These are phyloP conservation scores for Lucinisca nassula DNA, from an alignment of 2,888 invertebrate genomes.

Conservation along the genomic window DNA sequence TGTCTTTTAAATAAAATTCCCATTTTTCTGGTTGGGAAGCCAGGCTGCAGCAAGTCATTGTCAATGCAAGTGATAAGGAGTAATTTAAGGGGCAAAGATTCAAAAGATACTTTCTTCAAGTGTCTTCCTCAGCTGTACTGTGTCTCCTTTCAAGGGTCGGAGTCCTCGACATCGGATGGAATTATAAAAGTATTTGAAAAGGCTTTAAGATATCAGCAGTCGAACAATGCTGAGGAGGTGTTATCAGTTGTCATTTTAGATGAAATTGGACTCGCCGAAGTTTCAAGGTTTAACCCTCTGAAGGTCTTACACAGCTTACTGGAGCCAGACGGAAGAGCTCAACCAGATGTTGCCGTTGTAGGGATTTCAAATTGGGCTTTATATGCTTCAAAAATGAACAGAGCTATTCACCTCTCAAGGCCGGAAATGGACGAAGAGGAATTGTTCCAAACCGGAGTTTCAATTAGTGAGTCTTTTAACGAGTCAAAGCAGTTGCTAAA, in stretches of 20 bases:
- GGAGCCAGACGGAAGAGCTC: slow-evolving; percentile 71
- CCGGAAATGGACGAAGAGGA: slow-evolving; percentile 78
- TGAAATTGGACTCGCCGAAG: slow-evolving; percentile 82
- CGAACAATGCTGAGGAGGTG: slow-evolving; percentile 65
- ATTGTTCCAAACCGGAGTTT: slow-evolving; percentile 70
- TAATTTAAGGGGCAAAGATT: slow-evolving; percentile 77
- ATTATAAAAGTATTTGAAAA: slow-evolving; percentile 79
- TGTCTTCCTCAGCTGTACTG: slow-evolving; percentile 72
- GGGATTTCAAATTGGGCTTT: slow-evolving; percentile 81
- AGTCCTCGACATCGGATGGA: slow-evolving; percentile 80
- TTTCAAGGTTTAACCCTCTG: slow-evolving; percentile 79
- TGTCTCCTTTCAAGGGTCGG: slow-evolving; percentile 79
- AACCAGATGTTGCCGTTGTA: slow-evolving; percentile 78
- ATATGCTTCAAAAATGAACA: slow-evolving; percentile 84
- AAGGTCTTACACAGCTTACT: slow-evolving; percentile 79
- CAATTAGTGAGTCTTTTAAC: slow-evolving; percentile 69
- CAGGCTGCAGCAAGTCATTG: slow-evolving; percentile 79
- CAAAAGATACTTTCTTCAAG: slow-evolving; percentile 72
- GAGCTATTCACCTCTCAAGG: slow-evolving; percentile 79
- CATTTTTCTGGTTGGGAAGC: slow-evolving; percentile 79
- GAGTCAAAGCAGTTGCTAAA: not conserved
- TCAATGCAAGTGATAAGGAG: slow-evolving; percentile 77
- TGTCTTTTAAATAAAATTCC: slow-evolving; percentile 77
- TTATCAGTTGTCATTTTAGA: slow-evolving; percentile 80
- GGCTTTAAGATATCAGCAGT: slow-evolving; percentile 73